Evolutionary conservation across 2,888 invertebrate species (phyloP).

Genomic region (Cremastinae sp.): DNA sequence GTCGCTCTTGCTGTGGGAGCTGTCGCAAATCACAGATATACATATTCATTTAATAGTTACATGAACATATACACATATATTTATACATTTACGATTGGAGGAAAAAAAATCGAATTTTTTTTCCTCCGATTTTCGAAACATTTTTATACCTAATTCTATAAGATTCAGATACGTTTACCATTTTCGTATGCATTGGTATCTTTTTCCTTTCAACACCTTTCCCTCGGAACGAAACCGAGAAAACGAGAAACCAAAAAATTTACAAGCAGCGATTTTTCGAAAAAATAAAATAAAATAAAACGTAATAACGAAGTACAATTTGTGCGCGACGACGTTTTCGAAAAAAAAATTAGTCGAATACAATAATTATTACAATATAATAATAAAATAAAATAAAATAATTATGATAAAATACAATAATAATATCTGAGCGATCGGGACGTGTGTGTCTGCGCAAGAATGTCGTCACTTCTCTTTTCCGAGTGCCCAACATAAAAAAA

Average conservation of each 20-base stretch:
- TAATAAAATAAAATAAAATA: slow-evolving; percentile 61
- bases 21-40: slow-evolving; percentile 50
- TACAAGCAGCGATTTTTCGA: neutral
- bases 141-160: neutral
- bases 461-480: slow-evolving; percentile 42
- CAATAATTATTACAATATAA: slow-evolving; percentile 53
- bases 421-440: slow-evolving; percentile 47
- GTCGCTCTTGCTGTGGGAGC: slow-evolving; percentile 58
- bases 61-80: slow-evolving; percentile 38
- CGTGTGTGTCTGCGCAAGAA: slow-evolving; percentile 34
- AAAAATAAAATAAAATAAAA: slow-evolving; percentile 1
- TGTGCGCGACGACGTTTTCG: slow-evolving; percentile 6
- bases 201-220: neutral
- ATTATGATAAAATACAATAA: slow-evolving; percentile 52
- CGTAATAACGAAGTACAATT: neutral
- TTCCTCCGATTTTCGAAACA: neutral
- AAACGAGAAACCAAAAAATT: neutral
- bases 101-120: slow-evolving; percentile 19
- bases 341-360: slow-evolving; percentile 43
- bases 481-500: neutral
- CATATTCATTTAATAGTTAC: slow-evolving; percentile 6
- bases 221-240: neutral
- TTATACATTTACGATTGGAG: slow-evolving; percentile 14
- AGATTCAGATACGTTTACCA: slow-evolving; percentile 8
- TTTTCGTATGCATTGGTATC: slow-evolving; percentile 18